Evolutionary conservation across 2,888 invertebrate species (phyloP), one percentile per base, ranked within the genome.

Genomic region (Seira ritae): DNA sequence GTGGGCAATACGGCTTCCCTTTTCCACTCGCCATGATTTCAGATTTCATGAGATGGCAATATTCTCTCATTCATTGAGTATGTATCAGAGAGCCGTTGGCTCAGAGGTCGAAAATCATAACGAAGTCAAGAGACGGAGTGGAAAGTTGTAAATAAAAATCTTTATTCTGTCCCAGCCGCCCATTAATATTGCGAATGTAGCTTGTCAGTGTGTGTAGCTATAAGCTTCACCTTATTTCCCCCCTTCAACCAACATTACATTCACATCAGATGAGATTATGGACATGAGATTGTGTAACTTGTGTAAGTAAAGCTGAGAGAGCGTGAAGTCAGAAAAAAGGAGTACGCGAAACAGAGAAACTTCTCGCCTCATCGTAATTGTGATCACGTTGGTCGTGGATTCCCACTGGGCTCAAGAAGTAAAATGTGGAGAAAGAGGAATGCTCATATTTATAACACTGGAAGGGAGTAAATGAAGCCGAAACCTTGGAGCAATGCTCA

Each of bases 351-450:
- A 60, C 19, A 68, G 68, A 60, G 71, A 68, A 69, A 70, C 68
- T 65, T 46, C 62, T 75, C 69, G 69, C 62, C 67, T 80, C 80
- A 80, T 80, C 75, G 74, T 80, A 80, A 80, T 80, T 80, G 80
- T 80, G 80, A 80, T 80, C 80, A 80, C 80, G 80, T 80, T 80
- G 80, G 80, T 80, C 80, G 80, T 80, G 80, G 80, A 80, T 80
- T 80, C 80, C 80, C 80, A 80, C 80, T 80, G 80, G 80, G 80
- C 69, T 74, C 74, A 75, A 80, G 62, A 75, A 75, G 69, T 70
- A 80, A 80, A n/a, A 74, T 69, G 80, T 75, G 70, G 70, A 65
- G 75, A 75, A 80, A 80, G 75, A 50, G 62, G 31, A 73, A 71
- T 17, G n/a, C 23, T 1, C 19, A 37, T 17, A 66, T 60, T 31